Conservation (phyloP, 2,888 invertebrate genomes). For the Criorhina ranunculi region DNA sequence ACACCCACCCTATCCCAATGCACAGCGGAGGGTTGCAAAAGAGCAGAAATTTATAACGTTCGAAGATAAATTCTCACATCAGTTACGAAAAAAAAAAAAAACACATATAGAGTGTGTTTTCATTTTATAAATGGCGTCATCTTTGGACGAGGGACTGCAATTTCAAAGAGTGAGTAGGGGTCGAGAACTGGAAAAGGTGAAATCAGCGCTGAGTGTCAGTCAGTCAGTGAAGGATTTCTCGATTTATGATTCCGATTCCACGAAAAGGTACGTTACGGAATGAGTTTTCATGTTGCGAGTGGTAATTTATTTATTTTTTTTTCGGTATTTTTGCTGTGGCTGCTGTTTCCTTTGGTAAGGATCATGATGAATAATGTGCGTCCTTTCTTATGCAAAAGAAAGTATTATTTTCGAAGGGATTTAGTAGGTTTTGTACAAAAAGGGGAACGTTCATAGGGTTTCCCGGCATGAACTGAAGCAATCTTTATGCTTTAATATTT, state of each 20-base stretch:
- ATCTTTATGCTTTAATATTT: no score
- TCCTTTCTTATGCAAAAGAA: background rate
- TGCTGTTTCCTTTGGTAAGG: background rate
- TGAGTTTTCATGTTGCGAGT: background rate
- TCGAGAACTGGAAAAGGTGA: constrained; percentile 8
- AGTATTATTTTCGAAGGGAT: background rate
- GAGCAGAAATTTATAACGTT: constrained; percentile 45
- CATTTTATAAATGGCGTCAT: constrained; percentile 44
- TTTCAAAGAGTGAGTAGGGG: background rate
- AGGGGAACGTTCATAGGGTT: no score
- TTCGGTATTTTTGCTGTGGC: background rate
- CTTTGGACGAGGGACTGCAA: constrained; percentile 3
- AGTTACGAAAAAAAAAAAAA: constrained; percentile 21
- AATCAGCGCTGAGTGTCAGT: constrained; percentile 12
- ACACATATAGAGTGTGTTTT: constrained; percentile 15
- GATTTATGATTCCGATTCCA: constrained; percentile 38
- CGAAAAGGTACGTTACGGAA: constrained; percentile 16
- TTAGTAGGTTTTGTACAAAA: no score
- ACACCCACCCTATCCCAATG: background rate
- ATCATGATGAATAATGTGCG: constrained; percentile 1
- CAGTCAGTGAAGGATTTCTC: constrained; percentile 17
- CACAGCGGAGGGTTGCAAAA: background rate
- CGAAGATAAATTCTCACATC: constrained; percentile 38
- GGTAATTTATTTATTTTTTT: constrained; percentile 3
- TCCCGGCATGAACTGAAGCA: no score